phyloP scores from a whole-genome alignment of 2,888 invertebrate species.

The Macrosiphum euphorbiae region DNA sequence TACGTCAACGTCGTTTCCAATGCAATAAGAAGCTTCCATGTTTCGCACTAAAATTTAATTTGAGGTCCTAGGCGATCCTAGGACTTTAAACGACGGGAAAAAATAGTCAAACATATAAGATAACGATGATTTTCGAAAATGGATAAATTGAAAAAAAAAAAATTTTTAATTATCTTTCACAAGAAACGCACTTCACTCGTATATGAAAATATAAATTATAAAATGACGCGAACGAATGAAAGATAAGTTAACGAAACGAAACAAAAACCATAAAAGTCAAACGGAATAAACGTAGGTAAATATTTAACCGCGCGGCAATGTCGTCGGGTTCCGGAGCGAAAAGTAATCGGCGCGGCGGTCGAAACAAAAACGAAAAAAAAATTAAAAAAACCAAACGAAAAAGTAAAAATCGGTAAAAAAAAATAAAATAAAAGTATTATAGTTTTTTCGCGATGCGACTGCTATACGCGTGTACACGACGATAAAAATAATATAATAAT shows the following conservation, averaged over 20 bases:
- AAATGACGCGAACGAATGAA: background rate
- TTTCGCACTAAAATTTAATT: slow-evolving; percentile 69
- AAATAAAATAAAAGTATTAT: background rate
- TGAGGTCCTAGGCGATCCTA: slow-evolving; percentile 62
- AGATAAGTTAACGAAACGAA: background rate
- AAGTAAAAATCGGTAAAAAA: background rate
- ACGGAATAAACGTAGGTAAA: background rate
- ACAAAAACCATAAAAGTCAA: background rate
- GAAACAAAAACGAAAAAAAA: background rate
- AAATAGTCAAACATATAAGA: slow-evolving; percentile 55
- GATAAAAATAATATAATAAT: background rate
- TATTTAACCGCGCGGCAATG: background rate
- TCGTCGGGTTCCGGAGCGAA: background rate
- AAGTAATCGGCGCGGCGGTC: background rate
- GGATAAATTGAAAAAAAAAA: background rate
- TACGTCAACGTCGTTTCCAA: slow-evolving; percentile 75
- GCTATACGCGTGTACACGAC: background rate
- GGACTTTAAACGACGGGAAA: slow-evolving; percentile 39
- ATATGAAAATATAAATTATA: background rate
- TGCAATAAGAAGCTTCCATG: slow-evolving; percentile 78
- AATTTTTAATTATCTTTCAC: background rate
- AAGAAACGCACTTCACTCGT: background rate
- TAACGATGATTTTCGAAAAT: background rate
- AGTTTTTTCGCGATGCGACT: background rate
- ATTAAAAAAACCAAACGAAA: background rate